Base-by-base conservation (phyloP, 1,140 invertebrate species). In the Cydia splendana region DNA sequence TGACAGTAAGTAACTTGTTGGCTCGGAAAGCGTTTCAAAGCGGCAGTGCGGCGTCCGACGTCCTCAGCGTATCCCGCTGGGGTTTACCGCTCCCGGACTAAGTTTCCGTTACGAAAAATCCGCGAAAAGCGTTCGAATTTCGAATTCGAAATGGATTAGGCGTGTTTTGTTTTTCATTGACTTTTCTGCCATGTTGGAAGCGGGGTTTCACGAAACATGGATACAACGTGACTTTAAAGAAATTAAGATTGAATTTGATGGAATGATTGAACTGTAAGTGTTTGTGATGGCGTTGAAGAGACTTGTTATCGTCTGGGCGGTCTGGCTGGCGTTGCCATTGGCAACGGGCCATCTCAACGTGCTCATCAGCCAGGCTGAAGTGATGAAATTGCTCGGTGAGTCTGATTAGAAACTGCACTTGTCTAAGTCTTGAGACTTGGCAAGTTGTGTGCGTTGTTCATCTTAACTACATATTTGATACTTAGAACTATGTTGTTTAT, bases 331-430 rank as follows among this genome's bases (percentile, higher is more conserved):
- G 89, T 90, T 93, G 87, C 91, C 91, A 82, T 84, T 92, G 85
- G 89, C 88, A 87, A 91, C 90, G 80, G 85, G 95, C 85, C 95
- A 96, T 94, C 94, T 96, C 78, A 96, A 96, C 88, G 95, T 96
- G 84, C 96, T 96, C 91, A 96, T 96, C 93, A 96, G 95, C 88
- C 95, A 96, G 88, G 94, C 95, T 71, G 96, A 96, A 94, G 95
- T 96, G 84, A 96, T 95, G 94, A 96, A 96, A 90, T 94, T 96
- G 80, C 91, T 96, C 88, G 96, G 96, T 96, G 93, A 95, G 93
- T 81, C 73, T 53, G 65, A 76, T 76, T 76, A 48, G 75, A 69
- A 51, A 48, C 7, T 28, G 45, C 28, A 76, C 62, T 76, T 69
- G 38, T 65, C 7, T 75, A 10, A 62, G 75, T 42, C 57, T 65